Evolutionary conservation across 2,113 vertebrate genomes (phyloP).

Genomic region (Sitta europaea): DNA sequence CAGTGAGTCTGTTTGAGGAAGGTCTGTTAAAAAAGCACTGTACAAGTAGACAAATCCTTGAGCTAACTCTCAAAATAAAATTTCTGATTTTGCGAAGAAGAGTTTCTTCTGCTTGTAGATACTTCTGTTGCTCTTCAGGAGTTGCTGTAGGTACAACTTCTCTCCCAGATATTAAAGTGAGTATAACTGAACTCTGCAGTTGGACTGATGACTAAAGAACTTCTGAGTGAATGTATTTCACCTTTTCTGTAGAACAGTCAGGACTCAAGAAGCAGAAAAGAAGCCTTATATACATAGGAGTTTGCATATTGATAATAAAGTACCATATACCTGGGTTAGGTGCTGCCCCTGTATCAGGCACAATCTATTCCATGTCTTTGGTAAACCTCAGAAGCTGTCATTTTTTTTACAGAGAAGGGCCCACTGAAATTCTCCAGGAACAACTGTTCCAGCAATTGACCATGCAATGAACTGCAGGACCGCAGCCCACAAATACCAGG

Average conservation of each 20-base stretch:
- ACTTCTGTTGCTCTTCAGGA: neutral
- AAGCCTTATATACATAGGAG: neutral
- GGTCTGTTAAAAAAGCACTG: neutral
- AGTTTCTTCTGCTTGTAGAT: neutral
- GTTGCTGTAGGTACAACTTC: neutral
- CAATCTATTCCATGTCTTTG: accelerated
- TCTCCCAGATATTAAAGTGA: neutral
- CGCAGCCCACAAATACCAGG: neutral
- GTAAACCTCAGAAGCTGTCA: neutral
- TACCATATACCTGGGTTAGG: neutral
- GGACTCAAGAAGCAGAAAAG: neutral
- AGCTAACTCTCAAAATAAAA: neutral
- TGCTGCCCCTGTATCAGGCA: neutral
- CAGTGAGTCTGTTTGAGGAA: neutral
- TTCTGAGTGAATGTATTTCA: neutral
- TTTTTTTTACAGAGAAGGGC: neutral
- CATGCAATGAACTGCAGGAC: neutral
- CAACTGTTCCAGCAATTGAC: neutral
- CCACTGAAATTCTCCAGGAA: neutral
- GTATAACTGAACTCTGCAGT: neutral
- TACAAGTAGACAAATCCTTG: neutral
- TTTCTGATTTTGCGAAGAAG: neutral
- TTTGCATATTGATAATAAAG: neutral
- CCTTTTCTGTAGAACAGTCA: neutral
- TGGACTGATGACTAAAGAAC: neutral